Base-by-base conservation (phyloP, 2,797 vertebrate genomes). In the Chiroxiphia lanceolata region DNA sequence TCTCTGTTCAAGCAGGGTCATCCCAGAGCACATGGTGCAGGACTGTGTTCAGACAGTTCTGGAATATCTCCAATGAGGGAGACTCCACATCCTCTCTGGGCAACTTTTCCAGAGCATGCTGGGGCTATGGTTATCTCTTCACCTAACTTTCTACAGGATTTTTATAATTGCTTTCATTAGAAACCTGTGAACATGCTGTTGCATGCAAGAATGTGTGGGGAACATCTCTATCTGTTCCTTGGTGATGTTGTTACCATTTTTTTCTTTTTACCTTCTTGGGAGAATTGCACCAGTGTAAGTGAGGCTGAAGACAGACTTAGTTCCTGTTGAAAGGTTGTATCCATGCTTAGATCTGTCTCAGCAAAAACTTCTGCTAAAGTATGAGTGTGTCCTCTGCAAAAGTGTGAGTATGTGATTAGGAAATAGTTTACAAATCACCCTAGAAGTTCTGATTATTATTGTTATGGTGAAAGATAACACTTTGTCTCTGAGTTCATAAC, bases 61-160 rank as follows among this genome's bases (percentile, higher is more conserved):
- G 36, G 33, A 44, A 29, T 25, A n/a, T 57, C 50, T n/a, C 6
- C 16, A 38, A 13, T 7, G 27, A 50, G 36, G 42, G 8, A 57
- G 13, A 56, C 19, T 48, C 42, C 19, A 9, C 13, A 0, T 1
- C 3, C 13, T 50, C 50, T 56, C 70, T 44, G 33, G 18, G 0
- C 3, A 2, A 17, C 33, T n/a, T 10, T 21, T 69, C 33, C 19
- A 40, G 34, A 17, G 6, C 18, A 6, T 17, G 31, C 7, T 33
- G 15, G 2, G 18, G 4, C 1, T 80, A 9, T 36, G 20, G 6
- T 69, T 80, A 65, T 9, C 10, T 72, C 20, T 79, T 54, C 47
- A 25, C 18, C 13, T 76, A 79, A 61, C 0, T 7, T 87, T 61
- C 29, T 25, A 34, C 5, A 19, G 3, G 1, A 0, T 33, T 91